Percentiles rank a stretch among this genome's conserved stretches.
These are phyloP conservation scores for Erebia epiphron DNA, from an alignment of 2,888 invertebrate genomes.

Conservation along the genomic window DNA sequence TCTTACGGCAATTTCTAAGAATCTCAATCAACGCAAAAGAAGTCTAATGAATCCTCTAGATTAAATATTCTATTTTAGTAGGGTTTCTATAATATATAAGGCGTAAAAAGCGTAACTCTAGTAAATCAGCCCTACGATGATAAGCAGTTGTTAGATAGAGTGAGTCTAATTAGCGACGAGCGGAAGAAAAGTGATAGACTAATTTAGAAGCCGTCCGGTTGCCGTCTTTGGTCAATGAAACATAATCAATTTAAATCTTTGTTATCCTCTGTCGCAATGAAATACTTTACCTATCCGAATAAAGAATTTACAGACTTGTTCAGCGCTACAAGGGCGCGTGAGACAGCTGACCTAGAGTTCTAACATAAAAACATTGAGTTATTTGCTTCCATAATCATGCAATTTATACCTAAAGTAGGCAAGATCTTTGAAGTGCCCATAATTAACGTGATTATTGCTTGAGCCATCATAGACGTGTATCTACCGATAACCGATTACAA, in stretches of 20 bases:
- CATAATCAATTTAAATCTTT: constrained; percentile 8
- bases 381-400: constrained; percentile 32
- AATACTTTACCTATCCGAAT: not conserved
- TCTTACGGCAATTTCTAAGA: too few species aligned
- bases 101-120: too few species aligned
- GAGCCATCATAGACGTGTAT: constrained; percentile 23
- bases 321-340: constrained; percentile 11
- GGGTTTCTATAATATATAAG: not conserved
- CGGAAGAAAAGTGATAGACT: constrained; percentile 16
- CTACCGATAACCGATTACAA: constrained; percentile 3
- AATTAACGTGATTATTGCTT: constrained; percentile 35
- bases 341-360: constrained; percentile 15
- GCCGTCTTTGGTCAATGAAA: constrained; percentile 6
- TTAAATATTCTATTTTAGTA: too few species aligned
- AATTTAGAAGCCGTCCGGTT: constrained; percentile 14
- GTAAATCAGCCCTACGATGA: constrained; percentile 1
- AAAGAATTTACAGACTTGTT: constrained; percentile 13
- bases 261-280: not conserved
- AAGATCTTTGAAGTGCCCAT: constrained; percentile 35
- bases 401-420: constrained; percentile 33
- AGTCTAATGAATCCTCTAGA: too few species aligned
- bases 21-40: too few species aligned
- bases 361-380: constrained; percentile 32
- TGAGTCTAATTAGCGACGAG: constrained; percentile 1
- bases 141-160: not conserved